Evolutionary conservation across 1,140 invertebrate species (phyloP), one percentile per base, ranked within the genome.

Genomic region (Idris sp.): DNA sequence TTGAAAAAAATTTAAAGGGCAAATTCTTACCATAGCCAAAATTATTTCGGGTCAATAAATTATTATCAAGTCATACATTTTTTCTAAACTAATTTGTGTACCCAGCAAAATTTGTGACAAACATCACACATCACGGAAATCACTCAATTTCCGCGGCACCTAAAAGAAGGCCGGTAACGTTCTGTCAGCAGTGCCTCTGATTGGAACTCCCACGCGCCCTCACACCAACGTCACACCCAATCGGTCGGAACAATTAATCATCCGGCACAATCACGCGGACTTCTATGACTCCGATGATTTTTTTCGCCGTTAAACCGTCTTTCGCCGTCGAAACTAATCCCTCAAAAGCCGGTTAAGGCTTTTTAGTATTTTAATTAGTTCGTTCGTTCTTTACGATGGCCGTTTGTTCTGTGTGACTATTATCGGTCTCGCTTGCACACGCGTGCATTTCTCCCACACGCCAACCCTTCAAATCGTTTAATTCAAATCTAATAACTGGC

Each of bases 401-500:
- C 80, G 79, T 79, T 84, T 79, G 78, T 80, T 82, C 79, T 80
- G 74, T 61, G n/a, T 68, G 62, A 67, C 68, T 75, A 49, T 22
- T 43, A 36, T 48, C 26, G 13, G 56, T 71, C 56, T 68, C 65
- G 31, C 2, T 58, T 43, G 41, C 44, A 31, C 58, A 41, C 49
- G 48, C 48, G 30, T 71, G 26, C 62, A 58, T 59, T 44, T 26
- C 13, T 59, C 58, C 26, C 58, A 49, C 58, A 59, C 59, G 56
- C 74, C 75, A 77, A 56, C 41, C 68, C 54, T 48, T 62, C 69
- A 35, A 84, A 86, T 83, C 86, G 81, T 86, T 87, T 85, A 87
- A 86, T 86, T 84, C 86, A 85, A 86, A 86, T 86, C 85, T 86
- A 87, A 87, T 86, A 86, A 87, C 84, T 81, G 80, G 79, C 84